These are phyloP conservation scores for Agrochola lota DNA, from an alignment of 2,888 invertebrate species.

Conservation along the genomic window DNA sequence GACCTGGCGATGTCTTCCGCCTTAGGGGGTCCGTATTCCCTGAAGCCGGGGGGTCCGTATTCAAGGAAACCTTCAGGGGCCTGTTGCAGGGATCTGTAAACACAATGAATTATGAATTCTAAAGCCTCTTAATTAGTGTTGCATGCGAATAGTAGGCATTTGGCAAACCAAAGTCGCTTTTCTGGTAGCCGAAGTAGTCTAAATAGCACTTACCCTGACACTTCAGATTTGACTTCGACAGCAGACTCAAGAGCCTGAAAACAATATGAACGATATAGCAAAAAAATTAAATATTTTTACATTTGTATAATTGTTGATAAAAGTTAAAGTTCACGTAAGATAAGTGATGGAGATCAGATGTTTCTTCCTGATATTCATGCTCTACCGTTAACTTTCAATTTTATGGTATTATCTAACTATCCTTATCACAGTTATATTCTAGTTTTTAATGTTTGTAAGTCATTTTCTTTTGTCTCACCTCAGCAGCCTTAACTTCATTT, in stretches of 20 bases:
- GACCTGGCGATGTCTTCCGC: slow-evolving; percentile 70
- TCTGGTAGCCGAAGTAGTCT: too few relatives aligned
- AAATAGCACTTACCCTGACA: slow-evolving; percentile 73
- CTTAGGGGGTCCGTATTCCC: slow-evolving; percentile 86
- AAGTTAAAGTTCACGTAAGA: neutral
- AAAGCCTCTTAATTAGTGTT: neutral
- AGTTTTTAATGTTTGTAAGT: neutral
- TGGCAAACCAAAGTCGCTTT: neutral
- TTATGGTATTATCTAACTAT: too few relatives aligned
- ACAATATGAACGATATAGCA: neutral
- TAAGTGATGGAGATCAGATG: neutral
- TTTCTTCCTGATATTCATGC: neutral
- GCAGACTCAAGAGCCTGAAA: slow-evolving; percentile 47
- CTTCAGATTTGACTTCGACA: slow-evolving; percentile 63
- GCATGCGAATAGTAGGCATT: neutral
- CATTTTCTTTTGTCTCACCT: slow-evolving; percentile 71
- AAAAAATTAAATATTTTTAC: neutral
- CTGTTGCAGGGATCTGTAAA: slow-evolving; percentile 72
- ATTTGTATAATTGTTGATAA: neutral
- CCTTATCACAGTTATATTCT: neutral
- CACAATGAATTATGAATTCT: neutral
- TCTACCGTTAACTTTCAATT: neutral
- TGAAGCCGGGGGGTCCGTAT: slow-evolving; percentile 88
- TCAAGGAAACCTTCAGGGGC: slow-evolving; percentile 86
- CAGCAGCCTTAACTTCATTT: slow-evolving; percentile 77